Conservation (phyloP, 2,113 vertebrate genomes). For the Recurvirostra avosetta region DNA sequence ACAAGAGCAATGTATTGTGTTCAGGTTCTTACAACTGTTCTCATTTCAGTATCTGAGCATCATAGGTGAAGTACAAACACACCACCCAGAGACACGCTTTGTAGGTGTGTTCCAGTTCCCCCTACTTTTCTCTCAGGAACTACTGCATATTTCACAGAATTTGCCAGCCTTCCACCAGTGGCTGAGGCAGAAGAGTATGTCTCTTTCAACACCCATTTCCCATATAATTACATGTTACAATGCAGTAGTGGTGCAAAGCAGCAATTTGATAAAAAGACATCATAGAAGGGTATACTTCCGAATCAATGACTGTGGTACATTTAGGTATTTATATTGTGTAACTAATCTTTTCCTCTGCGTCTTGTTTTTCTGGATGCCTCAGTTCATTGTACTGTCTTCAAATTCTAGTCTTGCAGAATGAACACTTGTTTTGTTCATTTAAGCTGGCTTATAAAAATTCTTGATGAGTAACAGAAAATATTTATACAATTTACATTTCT, state of each 20-base stretch:
- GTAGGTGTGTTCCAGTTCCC: not conserved
- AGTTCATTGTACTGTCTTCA: not conserved
- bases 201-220: not conserved
- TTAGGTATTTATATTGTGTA: not conserved
- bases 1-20: not conserved
- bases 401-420: not conserved
- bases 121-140: not conserved
- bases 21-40: not conserved
- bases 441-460: not conserved
- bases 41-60: not conserved
- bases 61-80: not conserved
- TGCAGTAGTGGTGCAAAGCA: conserved; percentile 3
- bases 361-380: conserved; percentile 35
- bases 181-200: not conserved
- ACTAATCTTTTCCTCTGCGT: conserved; percentile 22
- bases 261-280: conserved; percentile 1
- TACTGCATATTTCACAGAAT: not conserved
- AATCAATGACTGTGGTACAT: not conserved
- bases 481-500: not conserved
- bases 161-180: not conserved
- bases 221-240: not conserved
- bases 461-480: not conserved
- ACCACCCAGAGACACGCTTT: not conserved
- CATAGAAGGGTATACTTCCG: not conserved
- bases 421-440: not conserved